Evolutionary conservation across 2,888 invertebrate genomes (phyloP).

Genomic region (Caenorhabditis uteleia): DNA sequence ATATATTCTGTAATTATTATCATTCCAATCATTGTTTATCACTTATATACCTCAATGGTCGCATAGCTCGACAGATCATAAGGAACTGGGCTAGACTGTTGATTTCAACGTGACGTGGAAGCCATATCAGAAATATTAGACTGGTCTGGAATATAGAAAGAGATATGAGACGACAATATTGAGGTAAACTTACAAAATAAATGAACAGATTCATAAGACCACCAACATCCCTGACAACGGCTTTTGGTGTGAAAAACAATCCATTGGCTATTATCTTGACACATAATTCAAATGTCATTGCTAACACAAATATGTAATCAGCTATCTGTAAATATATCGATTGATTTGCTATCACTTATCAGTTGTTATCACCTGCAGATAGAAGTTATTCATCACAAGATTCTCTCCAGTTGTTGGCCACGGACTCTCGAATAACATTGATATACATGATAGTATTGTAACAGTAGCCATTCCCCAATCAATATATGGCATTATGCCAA

Average conservation of each 20-base stretch:
- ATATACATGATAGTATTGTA: conserved; percentile 93
- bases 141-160: conserved; percentile 78
- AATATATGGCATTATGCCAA: conserved; percentile 95
- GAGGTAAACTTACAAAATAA: conserved; percentile 81
- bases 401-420: conserved; percentile 71
- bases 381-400: conserved; percentile 90
- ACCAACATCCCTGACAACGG: conserved; percentile 95
- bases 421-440: conserved; percentile 99
- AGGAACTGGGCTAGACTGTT: conserved; percentile 91
- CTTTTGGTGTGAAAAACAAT: conserved; percentile 97
- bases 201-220: conserved; percentile 96
- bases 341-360: background rate
- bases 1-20: conserved; percentile 78
- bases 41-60: conserved; percentile 75
- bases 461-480: conserved; percentile 99
- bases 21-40: background rate
- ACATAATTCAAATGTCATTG: conserved; percentile 94
- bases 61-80: conserved; percentile 93
- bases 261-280: conserved; percentile 96
- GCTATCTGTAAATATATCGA: conserved; percentile 74
- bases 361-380: conserved; percentile 76
- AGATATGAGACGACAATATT: background rate
- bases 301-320: conserved; percentile 95
- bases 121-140: conserved; percentile 92
- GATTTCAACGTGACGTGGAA: conserved; percentile 87